phyloP scores from a whole-genome alignment of 92 coral and sea anemone genomes.

The Blastomussa wellsi region DNA sequence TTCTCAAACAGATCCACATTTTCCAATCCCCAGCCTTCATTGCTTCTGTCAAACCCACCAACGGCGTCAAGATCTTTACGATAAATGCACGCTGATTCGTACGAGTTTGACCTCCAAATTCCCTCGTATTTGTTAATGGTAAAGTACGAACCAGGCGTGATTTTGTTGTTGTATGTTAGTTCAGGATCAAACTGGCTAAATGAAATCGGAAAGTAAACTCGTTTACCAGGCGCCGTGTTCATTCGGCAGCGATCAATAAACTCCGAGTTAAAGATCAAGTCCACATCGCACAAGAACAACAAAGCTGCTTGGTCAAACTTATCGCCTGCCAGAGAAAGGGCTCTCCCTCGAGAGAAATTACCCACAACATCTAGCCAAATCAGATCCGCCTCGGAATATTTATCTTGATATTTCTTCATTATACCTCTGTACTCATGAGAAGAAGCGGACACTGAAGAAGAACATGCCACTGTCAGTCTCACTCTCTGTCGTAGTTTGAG shows the following conservation, averaged over 20 bases:
- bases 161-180: slow-evolving; percentile 52
- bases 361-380: slow-evolving; percentile 88
- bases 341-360: slow-evolving; percentile 84
- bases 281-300: slow-evolving; percentile 88
- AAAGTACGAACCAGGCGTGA: slow-evolving; percentile 46
- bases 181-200: slow-evolving; percentile 88
- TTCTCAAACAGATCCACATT: slow-evolving; percentile 92
- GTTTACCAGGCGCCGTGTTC: slow-evolving; percentile 72
- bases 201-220: slow-evolving; percentile 86
- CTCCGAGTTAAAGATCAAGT: slow-evolving; percentile 76
- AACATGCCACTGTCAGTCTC: slow-evolving; percentile 84
- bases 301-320: slow-evolving; percentile 78
- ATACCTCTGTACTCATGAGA: slow-evolving; percentile 65
- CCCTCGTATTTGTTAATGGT: slow-evolving; percentile 80
- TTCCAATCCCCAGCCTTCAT: slow-evolving; percentile 92
- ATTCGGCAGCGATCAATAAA: slow-evolving; percentile 85
- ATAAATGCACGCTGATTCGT: slow-evolving; percentile 84
- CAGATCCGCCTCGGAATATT: slow-evolving; percentile 76
- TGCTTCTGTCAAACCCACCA: slow-evolving; percentile 87
- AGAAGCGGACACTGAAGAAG: slow-evolving; percentile 68
- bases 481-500: slow-evolving; percentile 74
- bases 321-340: slow-evolving; percentile 81
- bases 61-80: slow-evolving; percentile 80
- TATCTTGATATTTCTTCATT: slow-evolving; percentile 63
- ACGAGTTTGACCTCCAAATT: slow-evolving; percentile 84